Conservation (phyloP, 2,888 invertebrate genomes). For the Agrochola lota region DNA sequence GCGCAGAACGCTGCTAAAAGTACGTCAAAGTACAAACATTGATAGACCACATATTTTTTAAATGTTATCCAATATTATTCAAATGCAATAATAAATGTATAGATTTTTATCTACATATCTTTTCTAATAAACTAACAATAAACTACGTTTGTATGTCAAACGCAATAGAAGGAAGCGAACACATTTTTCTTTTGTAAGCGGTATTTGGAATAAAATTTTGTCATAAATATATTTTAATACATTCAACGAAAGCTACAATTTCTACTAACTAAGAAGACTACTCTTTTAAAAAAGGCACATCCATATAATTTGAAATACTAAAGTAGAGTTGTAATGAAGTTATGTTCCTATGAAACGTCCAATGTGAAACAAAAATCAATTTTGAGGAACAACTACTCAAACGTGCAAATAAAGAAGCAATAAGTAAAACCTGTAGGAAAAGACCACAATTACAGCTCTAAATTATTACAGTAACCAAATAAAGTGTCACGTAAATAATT, state of each 20-base stretch:
- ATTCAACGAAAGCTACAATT: constrained; percentile 55
- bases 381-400: background rate
- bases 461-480: constrained; percentile 42
- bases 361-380: background rate
- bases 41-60: constrained; percentile 54
- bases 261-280: constrained; percentile 70
- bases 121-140: constrained; percentile 55
- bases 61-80: constrained; percentile 41
- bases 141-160: constrained; percentile 49
- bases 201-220: background rate
- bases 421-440: background rate
- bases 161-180: constrained; percentile 38
- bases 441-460: constrained; percentile 13
- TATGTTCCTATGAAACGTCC: constrained; percentile 6
- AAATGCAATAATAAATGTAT: constrained; percentile 41
- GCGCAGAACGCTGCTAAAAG: constrained; percentile 41
- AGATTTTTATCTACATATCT: constrained; percentile 40
- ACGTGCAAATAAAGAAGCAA: background rate
- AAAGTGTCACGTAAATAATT: constrained; percentile 49
- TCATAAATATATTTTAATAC: constrained; percentile 18
- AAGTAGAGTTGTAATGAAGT: constrained; percentile 35
- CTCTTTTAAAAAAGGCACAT: constrained; percentile 84
- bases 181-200: constrained; percentile 21
- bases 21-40: constrained; percentile 59
- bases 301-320: constrained; percentile 74